Evolutionary conservation across 2,113 vertebrate species (phyloP), one percentile per base, ranked within the genome.

Genomic region (Arothron firmamentum): DNA sequence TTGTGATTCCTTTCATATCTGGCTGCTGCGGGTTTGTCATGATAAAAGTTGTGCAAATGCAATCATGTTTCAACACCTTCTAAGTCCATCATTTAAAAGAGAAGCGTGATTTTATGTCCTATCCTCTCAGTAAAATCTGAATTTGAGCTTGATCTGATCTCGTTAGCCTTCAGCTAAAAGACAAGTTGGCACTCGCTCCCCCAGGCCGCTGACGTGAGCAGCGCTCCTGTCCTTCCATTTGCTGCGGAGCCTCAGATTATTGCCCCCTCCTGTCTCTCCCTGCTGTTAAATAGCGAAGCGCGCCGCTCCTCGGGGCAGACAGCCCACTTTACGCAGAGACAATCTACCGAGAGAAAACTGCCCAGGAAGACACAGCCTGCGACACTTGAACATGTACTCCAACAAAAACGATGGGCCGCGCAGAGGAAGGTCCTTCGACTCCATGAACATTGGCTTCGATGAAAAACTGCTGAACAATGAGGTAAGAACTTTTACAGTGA

Each of bases 401-500:
- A 87, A 80, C 73, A 87, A 87, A 79, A 73, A 82, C n/a, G 91
- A 92, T 16, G 86, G 83, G 34, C 90, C 92, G n/a, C 87, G 90
- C 17, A 86, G 92, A 73, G 93, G 90, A 13, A 81, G 85, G 28
- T 93, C 93, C 15, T 90, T 92, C 81, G 93, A 95, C 77, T 91
- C 92, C 31, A 89, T 90, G 67, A 93, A 91, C 79, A 78, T 90
- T 28, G 88, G 79, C 49, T 83, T 90, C 61, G 92, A 92, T 28
- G 92, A 92, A 25, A 92, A 93, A 52, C 89, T 91, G 43, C 84
- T 92, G 16, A 90, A 91, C 65, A 92, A 93, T 70, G 92, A 93
- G 92, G 93, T 94, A 74, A 85, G 89, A 63, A 6, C 1, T 25
- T 16, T 15, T 28, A 28, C 20, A 31, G 8, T 28, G 1, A 16